phyloP scores from a whole-genome alignment of 2,113 vertebrate species.

The Periophthalmodon schlosseri region DNA sequence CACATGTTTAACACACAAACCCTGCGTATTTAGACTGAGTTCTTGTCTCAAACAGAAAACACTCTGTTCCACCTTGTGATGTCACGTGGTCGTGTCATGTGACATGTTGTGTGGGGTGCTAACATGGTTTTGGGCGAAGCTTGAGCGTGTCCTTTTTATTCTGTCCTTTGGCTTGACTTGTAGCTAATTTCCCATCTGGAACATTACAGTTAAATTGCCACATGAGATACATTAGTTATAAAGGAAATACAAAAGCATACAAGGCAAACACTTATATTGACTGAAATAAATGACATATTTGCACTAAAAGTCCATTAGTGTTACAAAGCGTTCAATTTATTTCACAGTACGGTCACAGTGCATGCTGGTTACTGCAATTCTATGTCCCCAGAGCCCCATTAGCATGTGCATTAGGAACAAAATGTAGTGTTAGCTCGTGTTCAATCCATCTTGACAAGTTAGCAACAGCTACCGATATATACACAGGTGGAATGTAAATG shows the following conservation, averaged over 20 bases:
- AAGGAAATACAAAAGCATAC: neutral
- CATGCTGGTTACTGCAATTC: slow-evolving; percentile 47
- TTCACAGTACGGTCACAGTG: slow-evolving; percentile 28
- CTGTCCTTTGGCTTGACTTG: no score
- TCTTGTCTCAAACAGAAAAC: no score
- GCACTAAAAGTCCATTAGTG: slow-evolving; percentile 38
- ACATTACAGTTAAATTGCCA: neutral
- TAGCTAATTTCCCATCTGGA: neutral
- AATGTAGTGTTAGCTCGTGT: slow-evolving; percentile 48
- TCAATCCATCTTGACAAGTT: neutral
- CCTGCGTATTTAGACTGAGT: no score
- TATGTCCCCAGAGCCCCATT: slow-evolving; percentile 50
- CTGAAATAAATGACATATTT: slow-evolving; percentile 13
- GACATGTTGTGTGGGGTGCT: no score
- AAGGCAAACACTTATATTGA: slow-evolving; percentile 11
- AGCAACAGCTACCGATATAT: no score
- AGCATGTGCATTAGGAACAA: slow-evolving; percentile 56
- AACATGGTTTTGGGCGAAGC: no score
- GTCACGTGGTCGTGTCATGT: no score
- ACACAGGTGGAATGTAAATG: no score
- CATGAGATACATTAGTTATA: neutral
- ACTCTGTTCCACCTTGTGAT: no score
- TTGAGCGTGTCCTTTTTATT: neutral
- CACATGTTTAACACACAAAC: no score
- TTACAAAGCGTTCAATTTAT: slow-evolving; percentile 23